Base-by-base conservation (phyloP, 1,140 invertebrate genomes). In the Plectrocnemia conspersa region DNA sequence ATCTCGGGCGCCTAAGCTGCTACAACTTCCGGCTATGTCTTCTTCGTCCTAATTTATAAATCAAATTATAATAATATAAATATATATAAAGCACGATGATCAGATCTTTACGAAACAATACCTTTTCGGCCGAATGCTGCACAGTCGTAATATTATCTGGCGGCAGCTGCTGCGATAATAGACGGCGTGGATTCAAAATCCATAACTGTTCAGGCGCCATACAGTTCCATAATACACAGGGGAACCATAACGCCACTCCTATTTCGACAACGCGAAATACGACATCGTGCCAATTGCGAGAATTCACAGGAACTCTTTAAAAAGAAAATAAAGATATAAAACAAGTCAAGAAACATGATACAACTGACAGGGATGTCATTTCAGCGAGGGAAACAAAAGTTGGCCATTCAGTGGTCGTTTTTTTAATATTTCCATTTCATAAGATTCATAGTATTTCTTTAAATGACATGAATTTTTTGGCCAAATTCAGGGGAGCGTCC, bases 201-300 rank as follows among this genome's bases (percentile, higher is more conserved):
- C 92, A 96, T 38, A 95, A 75, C 70, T 91, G 86, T 65, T 93
- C 90, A n/a, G 92, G 92, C 73, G 87, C 87, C 78, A 91, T 91
- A 63, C 88, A 94, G 73, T 96, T 96, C 93, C 93, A 96, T 21
- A 96, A 77, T 48, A 74, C 74, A 74, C 92, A 95, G 1, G 92
- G 92, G 73, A 95, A 95, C 92, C 93, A 96, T 58, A 96, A 68
- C 54, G 87, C 88, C 41, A 94, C 90, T n/a, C 91, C 92, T 61
- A 95, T 88, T 79, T 96, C 93, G 42, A 90, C 88, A 33, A 93
- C 79, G 16, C 90, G 84, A 71, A 95, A 95, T 52, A 93, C 81
- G 56, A 96, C 79, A 71, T 93, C 89, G 72, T 94, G 89, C 80
- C 86, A 90, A 74, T 95, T 96, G 61, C 91, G 83, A 15, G 88